Conservation (phyloP, 2,113 vertebrate genomes). For the Myotis yumanensis region DNA sequence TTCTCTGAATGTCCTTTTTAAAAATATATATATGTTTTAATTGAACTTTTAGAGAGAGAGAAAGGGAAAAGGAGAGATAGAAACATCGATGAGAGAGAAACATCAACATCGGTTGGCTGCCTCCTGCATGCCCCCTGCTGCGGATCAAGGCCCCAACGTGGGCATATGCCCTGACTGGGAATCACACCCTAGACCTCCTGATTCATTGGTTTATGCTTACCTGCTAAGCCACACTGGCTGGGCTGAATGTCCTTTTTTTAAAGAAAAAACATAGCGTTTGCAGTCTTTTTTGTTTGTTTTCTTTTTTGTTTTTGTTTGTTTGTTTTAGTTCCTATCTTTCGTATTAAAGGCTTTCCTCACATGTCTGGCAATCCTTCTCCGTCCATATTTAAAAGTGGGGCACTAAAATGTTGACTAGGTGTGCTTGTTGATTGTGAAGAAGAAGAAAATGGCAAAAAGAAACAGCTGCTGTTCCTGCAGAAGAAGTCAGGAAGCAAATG, state of each 20-base stretch:
- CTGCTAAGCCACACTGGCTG: no score
- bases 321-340: slow-evolving; percentile 7
- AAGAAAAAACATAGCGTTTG: background rate
- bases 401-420: background rate
- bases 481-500: background rate
- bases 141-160: no score
- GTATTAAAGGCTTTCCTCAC: background rate
- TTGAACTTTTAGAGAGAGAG: no score
- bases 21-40: no score
- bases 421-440: background rate
- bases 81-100: no score
- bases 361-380: background rate
- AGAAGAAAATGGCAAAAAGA: slow-evolving; percentile 21
- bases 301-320: background rate
- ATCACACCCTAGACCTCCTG: no score
- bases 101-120: no score
- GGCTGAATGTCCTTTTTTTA: background rate
- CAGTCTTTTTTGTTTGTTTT: background rate
- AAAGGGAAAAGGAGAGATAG: no score
- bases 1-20: background rate
- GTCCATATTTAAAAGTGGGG: background rate
- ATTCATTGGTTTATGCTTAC: no score
- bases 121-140: no score
- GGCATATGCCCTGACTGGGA: no score
- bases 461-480: background rate